Evolutionary conservation across 2,888 invertebrate species (phyloP), one percentile per base, ranked within the genome.

Genomic region (Lasius platythorax): DNA sequence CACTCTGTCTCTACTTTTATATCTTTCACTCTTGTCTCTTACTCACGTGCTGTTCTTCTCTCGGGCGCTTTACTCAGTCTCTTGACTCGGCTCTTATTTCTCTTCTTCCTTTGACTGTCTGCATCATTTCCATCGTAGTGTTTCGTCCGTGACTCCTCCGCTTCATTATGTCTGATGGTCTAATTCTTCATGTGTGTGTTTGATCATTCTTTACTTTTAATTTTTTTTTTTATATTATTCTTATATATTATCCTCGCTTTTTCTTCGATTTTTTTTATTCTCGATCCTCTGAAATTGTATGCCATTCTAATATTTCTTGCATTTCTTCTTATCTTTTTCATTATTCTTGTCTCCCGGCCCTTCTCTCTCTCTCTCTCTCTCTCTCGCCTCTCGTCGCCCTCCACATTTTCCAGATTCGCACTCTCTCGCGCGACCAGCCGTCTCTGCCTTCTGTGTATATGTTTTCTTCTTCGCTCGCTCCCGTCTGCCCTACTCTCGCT

Each of bases 141-240:
- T 72, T 46, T 72, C 46, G 79, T 72, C 72, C 46, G 67, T 33
- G 6, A 5, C 11, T 70, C 18, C 28, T 58, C 28, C 43, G 18
- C 73, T 18, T 72, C 58, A 18, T 30, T 43, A 8, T 30, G 3
- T 70, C 18, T 23, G 23, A 12, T 61, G 1, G 33, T n/a, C 33
- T 50, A 50, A 2, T 46, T 61, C 18, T 15, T 58, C 18, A 23
- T 3, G 12, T 58, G 33, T 30, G 43, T 3, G 12, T 58, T 43
- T 30, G 43, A 40, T 8, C 15, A 61, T 61, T 30, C 89, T 90
- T 90, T 88, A 89, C 88, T 90, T 91, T 91, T 89, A 89, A 87
- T 37, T 37, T 23, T 87, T 85, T 70, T 78, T 84, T 84, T 76
- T 33, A 5, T 33, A 43, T 61, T 23, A 23, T 85, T 46, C 23